These are phyloP conservation scores for Steinernema hermaphroditum DNA, from an alignment of 2,888 invertebrate genomes.

Conservation along the genomic window DNA sequence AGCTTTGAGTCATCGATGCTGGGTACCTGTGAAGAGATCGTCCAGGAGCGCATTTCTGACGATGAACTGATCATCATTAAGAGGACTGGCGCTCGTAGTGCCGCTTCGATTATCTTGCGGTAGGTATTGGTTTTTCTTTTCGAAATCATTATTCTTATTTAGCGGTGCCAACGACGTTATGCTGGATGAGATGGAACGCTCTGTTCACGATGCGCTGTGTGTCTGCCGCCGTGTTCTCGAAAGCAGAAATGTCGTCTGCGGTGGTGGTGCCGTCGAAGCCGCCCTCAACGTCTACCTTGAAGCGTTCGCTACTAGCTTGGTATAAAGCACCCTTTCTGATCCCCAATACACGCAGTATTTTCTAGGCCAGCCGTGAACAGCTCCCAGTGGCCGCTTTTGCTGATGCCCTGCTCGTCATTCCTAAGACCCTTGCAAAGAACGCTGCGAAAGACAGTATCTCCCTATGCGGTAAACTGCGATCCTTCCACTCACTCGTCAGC, in stretches of 20 bases:
- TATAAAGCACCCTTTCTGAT: background rate
- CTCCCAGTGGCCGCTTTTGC: conserved; percentile 81
- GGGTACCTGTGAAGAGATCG: conserved; percentile 79
- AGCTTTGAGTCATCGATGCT: conserved; percentile 87
- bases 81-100: conserved; percentile 81
- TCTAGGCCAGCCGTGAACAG: conserved; percentile 90
- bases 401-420: conserved; percentile 88
- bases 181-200: conserved; percentile 99
- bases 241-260: conserved; percentile 88
- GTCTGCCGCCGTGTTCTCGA: conserved; percentile 95
- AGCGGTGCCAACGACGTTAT: conserved; percentile 95
- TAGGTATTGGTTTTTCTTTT: no score
- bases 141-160: conserved; percentile 19
- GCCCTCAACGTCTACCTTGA: conserved; percentile 96
- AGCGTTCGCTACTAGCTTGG: conserved; percentile 87
- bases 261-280: conserved; percentile 96
- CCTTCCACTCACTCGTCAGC: conserved; percentile 76
- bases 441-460: conserved; percentile 93
- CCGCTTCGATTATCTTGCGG: conserved; percentile 91
- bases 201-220: conserved; percentile 94
- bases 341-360: conserved; percentile 22
- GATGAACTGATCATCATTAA: conserved; percentile 96
- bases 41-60: conserved; percentile 92
- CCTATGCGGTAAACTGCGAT: conserved; percentile 91
- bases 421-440: conserved; percentile 94